Evolutionary conservation across 92 coral and sea anemone species (phyloP).

Genomic region (Nematostella vectensis): DNA sequence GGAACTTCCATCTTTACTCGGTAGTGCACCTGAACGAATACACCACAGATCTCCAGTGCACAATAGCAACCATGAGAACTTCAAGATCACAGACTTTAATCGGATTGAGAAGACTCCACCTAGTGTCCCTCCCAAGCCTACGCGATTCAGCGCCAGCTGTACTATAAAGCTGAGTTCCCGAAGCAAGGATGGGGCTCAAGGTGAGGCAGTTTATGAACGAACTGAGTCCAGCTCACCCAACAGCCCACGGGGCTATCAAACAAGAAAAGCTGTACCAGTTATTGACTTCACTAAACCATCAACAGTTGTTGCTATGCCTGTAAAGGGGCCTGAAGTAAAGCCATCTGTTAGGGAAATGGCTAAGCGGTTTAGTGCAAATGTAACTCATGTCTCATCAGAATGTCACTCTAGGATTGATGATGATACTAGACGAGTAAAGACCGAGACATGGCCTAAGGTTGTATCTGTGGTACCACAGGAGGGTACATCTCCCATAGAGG

Average conservation of each 20-base stretch:
- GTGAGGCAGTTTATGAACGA: neutral
- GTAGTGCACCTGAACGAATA: slow-evolving; percentile 16
- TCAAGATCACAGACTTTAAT: slow-evolving; percentile 9
- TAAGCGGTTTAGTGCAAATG: slow-evolving; percentile 45
- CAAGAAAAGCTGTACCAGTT: neutral
- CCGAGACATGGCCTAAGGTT: slow-evolving; percentile 64
- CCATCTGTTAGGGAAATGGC: slow-evolving; percentile 65
- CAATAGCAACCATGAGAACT: neutral
- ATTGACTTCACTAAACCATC: neutral
- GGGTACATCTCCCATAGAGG: slow-evolving; percentile 1
- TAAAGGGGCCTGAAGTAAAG: neutral
- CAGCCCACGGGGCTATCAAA: neutral
- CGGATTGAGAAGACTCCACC: slow-evolving; percentile 14
- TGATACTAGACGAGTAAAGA: slow-evolving; percentile 52
- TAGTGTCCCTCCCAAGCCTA: slow-evolving; percentile 16
- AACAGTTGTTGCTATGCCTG: neutral
- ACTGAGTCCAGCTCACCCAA: neutral
- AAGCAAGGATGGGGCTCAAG: neutral
- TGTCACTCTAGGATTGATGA: slow-evolving; percentile 8
- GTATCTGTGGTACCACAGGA: slow-evolving; percentile 22
- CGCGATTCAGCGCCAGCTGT: slow-evolving; percentile 19
- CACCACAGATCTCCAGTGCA: neutral
- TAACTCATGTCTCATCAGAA: slow-evolving; percentile 20
- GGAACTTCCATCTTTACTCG: slow-evolving; percentile 31
- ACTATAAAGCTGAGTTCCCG: slow-evolving; percentile 17